A percentile compares a stretch with the other conserved stretches of the same genome.
These are phyloP conservation scores for Himalopsyche kuldschensis DNA, from an alignment of 2,888 invertebrate genomes.

Conservation along the genomic window DNA sequence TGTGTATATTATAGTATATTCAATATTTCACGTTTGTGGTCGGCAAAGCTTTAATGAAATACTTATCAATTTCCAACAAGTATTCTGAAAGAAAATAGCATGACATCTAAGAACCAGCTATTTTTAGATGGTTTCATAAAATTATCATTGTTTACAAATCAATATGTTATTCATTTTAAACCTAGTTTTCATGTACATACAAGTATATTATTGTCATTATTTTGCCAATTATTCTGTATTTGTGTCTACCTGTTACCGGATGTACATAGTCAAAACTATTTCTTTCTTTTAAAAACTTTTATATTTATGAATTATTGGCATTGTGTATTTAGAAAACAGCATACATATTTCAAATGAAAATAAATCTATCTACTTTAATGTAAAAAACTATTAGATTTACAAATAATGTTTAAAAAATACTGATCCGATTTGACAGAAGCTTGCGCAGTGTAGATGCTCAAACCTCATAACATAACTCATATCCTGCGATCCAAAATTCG, in stretches of 20 bases:
- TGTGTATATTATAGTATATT: too few species aligned
- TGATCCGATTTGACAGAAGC: slow-evolving; percentile 13
- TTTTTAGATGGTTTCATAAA: too few species aligned
- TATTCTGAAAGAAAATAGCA: too few species aligned
- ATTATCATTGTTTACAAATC: too few species aligned
- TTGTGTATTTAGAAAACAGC: background rate
- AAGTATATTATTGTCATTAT: too few species aligned
- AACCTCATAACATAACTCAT: background rate
- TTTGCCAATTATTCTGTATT: background rate
- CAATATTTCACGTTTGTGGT: too few species aligned
- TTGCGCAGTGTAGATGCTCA: slow-evolving; percentile 13
- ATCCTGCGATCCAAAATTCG: slow-evolving; percentile 11
- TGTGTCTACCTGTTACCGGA: background rate
- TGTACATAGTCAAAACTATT: background rate
- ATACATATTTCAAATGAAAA: background rate
- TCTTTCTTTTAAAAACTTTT: too few species aligned
- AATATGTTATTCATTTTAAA: too few species aligned
- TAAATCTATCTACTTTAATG: background rate
- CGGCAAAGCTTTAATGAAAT: too few species aligned
- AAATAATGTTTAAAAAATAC: background rate
- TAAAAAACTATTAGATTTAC: background rate
- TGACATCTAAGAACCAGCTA: too few species aligned
- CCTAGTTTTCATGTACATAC: too few species aligned
- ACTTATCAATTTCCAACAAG: too few species aligned
- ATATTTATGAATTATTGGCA: background rate